Evolutionary conservation across 2,113 vertebrate species (phyloP), one percentile per base, ranked within the genome.

Genomic region (Pipa parva): DNA sequence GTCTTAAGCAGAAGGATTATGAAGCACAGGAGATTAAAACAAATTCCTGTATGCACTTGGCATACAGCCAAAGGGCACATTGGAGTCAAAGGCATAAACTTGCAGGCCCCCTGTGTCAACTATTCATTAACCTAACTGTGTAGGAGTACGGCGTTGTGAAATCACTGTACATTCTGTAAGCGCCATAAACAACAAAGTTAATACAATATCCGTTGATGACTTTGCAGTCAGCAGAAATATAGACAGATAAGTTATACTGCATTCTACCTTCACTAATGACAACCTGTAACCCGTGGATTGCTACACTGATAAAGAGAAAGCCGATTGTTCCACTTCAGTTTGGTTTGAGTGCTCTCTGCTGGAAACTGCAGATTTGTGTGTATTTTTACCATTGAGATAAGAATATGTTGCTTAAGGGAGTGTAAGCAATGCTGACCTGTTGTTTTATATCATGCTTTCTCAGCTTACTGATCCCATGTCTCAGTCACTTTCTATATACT

Each of bases 311-410:
- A 49, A 49, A 15, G 72, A 46, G 56, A 72, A 20, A n/a, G 55
- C 70, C 63, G 72, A 22, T 63, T 68, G 64, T 49, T 18, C 24
- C 2, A 10, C 22, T 49, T 21, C 12, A 74, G 82, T 57, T 18
- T 65, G 63, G 71, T 56, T 28, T 50, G 72, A 59, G 74, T 24
- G 72, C 71, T 72, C 67, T 66, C 83, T 83, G 63, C 75, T 81
- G 83, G 74, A 21, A 56, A 2, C 1, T 1, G 9, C 7, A 36
- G 7, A 11, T 13, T 36, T 36, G 10, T 7, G 15, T 12, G 15
- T 36, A 36, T 36, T 36, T 7, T 12, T 7, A 36, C 15, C 33
- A 9, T 36, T 36, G 3, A 1, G 10, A 36, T 36, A 36, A n/a
- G n/a, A n/a, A n/a, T n/a, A n/a, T n/a, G n/a, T n/a, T n/a, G 33